phyloP scores from a whole-genome alignment of 2,113 vertebrate species.

The Spea multiplicata region DNA sequence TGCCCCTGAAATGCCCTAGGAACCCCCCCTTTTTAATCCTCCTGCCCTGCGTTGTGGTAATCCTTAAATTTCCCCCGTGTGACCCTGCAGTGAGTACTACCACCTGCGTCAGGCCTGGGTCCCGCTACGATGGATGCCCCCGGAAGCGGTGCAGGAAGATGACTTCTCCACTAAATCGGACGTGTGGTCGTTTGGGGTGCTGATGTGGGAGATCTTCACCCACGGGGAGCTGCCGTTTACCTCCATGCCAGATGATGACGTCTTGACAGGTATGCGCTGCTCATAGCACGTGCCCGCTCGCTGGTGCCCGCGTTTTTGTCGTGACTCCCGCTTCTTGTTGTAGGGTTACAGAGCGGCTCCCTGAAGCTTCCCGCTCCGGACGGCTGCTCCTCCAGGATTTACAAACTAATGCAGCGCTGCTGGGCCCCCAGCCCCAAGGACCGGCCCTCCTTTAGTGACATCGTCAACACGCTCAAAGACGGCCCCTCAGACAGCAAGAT shows the following conservation, averaged over 20 bases:
- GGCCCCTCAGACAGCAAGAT: slow-evolving; percentile 85
- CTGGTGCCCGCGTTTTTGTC: neutral
- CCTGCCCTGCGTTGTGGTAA: slow-evolving; percentile 42
- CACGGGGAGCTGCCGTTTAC: slow-evolving; percentile 86
- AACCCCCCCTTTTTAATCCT: neutral
- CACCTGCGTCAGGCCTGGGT: slow-evolving; percentile 94
- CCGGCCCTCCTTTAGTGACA: slow-evolving; percentile 89
- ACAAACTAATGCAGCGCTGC: slow-evolving; percentile 90
- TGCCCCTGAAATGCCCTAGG: too few relatives aligned
- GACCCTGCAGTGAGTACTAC: slow-evolving; percentile 84
- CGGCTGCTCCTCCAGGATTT: slow-evolving; percentile 83
- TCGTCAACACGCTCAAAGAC: slow-evolving; percentile 78
- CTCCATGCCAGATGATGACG: slow-evolving; percentile 81
- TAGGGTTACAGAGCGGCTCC: slow-evolving; percentile 84
- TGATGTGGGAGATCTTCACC: slow-evolving; percentile 97
- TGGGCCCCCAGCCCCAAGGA: slow-evolving; percentile 91
- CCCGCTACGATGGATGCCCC: slow-evolving; percentile 92
- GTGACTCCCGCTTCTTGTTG: neutral
- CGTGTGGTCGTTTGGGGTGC: slow-evolving; percentile 92
- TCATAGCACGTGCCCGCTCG: neutral
- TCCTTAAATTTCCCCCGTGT: too few relatives aligned
- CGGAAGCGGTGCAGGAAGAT: slow-evolving; percentile 86
- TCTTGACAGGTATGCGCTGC: slow-evolving; percentile 78
- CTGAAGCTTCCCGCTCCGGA: slow-evolving; percentile 78
- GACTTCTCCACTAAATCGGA: slow-evolving; percentile 97